phyloP scores from a whole-genome alignment of 2,113 vertebrate species.

The Pyrgilauda ruficollis region DNA sequence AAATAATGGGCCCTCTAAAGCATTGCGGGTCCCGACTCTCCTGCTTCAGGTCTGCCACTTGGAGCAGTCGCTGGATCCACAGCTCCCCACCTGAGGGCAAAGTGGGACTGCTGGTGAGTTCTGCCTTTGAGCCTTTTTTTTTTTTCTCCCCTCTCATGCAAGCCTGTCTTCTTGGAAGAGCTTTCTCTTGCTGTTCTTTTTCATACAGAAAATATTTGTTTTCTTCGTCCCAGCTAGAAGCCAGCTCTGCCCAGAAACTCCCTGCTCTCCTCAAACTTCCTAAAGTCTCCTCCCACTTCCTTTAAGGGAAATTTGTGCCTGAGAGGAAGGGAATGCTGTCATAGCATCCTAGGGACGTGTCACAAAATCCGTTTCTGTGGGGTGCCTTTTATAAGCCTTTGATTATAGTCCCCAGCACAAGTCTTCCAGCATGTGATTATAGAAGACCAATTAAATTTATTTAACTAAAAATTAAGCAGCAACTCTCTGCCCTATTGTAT shows the following conservation, averaged over 20 bases:
- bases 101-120: constrained; percentile 76
- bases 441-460: background rate
- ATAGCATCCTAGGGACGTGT: background rate
- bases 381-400: background rate
- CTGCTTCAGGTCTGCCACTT: background rate
- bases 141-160: background rate
- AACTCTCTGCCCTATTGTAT: background rate
- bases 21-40: background rate
- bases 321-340: background rate
- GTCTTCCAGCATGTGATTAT: background rate
- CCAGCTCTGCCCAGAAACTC: background rate
- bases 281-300: background rate
- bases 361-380: background rate
- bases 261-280: background rate
- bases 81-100: constrained; percentile 74
- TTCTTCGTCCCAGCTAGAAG: background rate
- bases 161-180: background rate
- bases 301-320: background rate
- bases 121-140: background rate
- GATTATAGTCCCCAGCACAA: background rate
- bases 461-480: background rate
- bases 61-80: constrained; percentile 30
- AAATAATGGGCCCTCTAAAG: background rate
- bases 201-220: background rate
- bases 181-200: background rate